Evolutionary conservation across 64 coral and sea anemone genomes (phyloP).

Genomic region (Actinia equina): DNA sequence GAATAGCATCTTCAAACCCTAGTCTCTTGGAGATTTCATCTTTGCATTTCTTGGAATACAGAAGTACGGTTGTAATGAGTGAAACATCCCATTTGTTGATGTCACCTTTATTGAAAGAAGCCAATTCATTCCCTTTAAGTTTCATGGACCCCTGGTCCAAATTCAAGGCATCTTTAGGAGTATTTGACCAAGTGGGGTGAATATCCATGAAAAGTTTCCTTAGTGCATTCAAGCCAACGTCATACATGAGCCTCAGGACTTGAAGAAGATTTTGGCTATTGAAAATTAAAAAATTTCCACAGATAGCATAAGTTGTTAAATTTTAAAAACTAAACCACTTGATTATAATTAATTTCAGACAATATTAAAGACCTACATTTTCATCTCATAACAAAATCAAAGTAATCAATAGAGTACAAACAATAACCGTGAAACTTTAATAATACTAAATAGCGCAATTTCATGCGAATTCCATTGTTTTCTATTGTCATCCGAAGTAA

Average conservation of each 20-base stretch:
- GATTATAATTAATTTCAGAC: too few relatives aligned
- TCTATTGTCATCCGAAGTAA: too few relatives aligned
- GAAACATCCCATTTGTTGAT: slow-evolving; percentile 64
- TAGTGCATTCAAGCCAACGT: slow-evolving; percentile 29
- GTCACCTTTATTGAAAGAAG: slow-evolving; percentile 46
- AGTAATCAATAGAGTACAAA: too few relatives aligned
- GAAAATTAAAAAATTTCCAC: not conserved
- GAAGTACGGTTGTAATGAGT: slow-evolving; percentile 47
- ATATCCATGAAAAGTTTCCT: slow-evolving; percentile 45
- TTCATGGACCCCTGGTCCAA: slow-evolving; percentile 27
- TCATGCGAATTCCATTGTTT: too few relatives aligned
- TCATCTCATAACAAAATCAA: too few relatives aligned
- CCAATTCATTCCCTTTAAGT: slow-evolving; percentile 24
- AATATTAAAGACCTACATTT: too few relatives aligned
- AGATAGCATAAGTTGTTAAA: too few relatives aligned
- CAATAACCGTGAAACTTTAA: too few relatives aligned
- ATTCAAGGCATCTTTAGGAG: slow-evolving; percentile 1
- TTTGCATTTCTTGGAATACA: slow-evolving; percentile 18
- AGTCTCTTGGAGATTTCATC: slow-evolving; percentile 14
- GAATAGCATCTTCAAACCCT: slow-evolving; percentile 8
- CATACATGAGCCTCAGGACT: slow-evolving; percentile 39
- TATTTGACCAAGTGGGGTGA: slow-evolving; percentile 45
- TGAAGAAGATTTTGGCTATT: slow-evolving; percentile 20
- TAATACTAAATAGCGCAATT: too few relatives aligned
- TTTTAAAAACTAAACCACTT: too few relatives aligned